Percentiles rank a stretch among this genome's conserved stretches.
These are phyloP conservation scores for Cyanocitta stelleri DNA, from an alignment of 2,113 vertebrate genomes.

Conservation along the genomic window DNA sequence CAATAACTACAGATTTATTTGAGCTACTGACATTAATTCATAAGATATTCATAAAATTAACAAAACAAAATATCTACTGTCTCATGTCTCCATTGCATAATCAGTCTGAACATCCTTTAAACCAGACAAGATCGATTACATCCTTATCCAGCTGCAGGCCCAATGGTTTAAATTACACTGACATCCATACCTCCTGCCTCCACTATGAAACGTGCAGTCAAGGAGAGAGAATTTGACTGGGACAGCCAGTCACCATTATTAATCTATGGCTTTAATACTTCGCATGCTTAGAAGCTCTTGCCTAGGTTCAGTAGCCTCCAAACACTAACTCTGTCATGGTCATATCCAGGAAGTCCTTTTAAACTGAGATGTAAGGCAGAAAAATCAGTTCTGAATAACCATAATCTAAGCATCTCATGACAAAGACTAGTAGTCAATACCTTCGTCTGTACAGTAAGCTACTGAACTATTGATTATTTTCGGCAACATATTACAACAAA, in stretches of 20 bases:
- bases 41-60: not conserved
- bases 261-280: not conserved
- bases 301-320: not conserved
- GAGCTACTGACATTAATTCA: not conserved
- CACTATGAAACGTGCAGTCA: not conserved
- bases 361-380: not conserved
- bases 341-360: not conserved
- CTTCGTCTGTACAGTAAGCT: not conserved
- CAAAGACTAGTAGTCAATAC: not conserved
- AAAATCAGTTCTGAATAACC: not conserved
- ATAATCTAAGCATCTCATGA: not conserved
- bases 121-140: not conserved
- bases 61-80: not conserved
- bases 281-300: not conserved
- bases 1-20: conserved; percentile 25
- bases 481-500: not conserved
- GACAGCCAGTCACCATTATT: not conserved
- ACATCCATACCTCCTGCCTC: not conserved
- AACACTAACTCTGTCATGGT: not conserved
- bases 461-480: not conserved
- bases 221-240: not conserved
- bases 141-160: not conserved
- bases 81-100: not conserved
- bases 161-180: not conserved
- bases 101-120: not conserved